A percentile compares a stretch with the other conserved stretches of the same genome.
These are phyloP conservation scores for Paguma larvata DNA, from an alignment of 2,797 vertebrate species.

Conservation along the genomic window DNA sequence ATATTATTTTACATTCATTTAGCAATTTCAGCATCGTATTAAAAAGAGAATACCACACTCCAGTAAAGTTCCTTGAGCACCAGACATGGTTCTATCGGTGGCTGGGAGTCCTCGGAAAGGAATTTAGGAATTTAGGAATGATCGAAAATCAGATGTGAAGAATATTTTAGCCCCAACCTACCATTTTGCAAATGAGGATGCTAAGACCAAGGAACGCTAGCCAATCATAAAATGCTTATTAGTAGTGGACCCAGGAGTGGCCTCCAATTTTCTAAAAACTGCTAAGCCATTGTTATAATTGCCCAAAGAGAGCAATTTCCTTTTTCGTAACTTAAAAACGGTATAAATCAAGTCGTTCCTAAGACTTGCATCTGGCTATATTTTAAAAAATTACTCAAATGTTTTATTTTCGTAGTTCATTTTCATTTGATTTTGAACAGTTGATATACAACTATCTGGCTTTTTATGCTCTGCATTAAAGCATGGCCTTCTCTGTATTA, in stretches of 20 bases:
- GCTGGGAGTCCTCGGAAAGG: neutral
- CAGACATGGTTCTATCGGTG: neutral
- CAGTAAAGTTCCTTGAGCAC: neutral
- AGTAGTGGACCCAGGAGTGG: neutral
- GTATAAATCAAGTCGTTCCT: neutral
- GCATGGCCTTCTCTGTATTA: constrained; percentile 30
- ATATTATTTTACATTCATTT: neutral
- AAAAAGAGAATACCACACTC: neutral
- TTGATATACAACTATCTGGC: constrained; percentile 61
- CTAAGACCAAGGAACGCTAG: neutral
- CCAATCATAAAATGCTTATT: neutral
- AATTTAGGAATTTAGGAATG: neutral
- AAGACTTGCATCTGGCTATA: constrained; percentile 40
- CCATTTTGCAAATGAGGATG: neutral
- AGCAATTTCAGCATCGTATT: neutral
- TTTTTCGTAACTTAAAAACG: constrained; percentile 35
- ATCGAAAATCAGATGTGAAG: neutral
- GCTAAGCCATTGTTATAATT: neutral
- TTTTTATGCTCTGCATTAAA: neutral
- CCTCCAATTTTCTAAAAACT: neutral
- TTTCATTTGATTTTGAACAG: constrained; percentile 55
- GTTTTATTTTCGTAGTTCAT: neutral
- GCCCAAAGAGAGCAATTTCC: neutral
- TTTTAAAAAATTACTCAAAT: neutral
- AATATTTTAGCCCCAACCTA: neutral